phyloP scores from a whole-genome alignment of 2,113 vertebrate genomes.

The Actinemys pallida region DNA sequence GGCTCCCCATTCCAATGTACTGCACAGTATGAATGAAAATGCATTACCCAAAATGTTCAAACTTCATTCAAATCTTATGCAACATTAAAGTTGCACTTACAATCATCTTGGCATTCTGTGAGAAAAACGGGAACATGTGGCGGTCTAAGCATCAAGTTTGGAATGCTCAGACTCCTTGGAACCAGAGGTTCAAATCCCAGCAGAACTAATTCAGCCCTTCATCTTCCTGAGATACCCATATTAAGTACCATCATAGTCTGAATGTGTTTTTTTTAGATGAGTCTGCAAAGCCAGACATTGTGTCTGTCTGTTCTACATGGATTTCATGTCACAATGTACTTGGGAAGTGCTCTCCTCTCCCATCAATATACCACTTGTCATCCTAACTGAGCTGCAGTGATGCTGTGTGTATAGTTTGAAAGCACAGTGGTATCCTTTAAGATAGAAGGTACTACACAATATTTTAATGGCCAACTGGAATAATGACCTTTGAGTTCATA shows the following conservation, averaged over 20 bases:
- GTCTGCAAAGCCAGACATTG: neutral
- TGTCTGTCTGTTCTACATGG: neutral
- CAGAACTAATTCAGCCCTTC: neutral
- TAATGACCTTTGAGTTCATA: neutral
- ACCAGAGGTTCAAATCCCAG: neutral
- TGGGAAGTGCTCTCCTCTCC: neutral
- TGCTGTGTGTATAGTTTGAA: neutral
- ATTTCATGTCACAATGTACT: neutral
- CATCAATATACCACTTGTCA: neutral
- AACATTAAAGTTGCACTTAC: rapidly evolving
- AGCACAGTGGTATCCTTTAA: rapidly evolving
- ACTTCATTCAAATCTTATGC: rapidly evolving
- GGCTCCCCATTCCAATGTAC: neutral
- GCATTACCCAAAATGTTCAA: rapidly evolving
- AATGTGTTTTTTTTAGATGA: neutral
- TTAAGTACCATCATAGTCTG: neutral
- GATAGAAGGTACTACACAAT: neutral
- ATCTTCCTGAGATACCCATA: neutral
- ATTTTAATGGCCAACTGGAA: neutral
- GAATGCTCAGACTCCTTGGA: neutral
- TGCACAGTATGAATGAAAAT: neutral
- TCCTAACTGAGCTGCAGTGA: neutral
- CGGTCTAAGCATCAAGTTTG: neutral
- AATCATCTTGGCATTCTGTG: neutral
- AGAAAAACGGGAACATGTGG: rapidly evolving